Conservation (phyloP, 2,888 invertebrate species). For the Mantis religiosa region DNA sequence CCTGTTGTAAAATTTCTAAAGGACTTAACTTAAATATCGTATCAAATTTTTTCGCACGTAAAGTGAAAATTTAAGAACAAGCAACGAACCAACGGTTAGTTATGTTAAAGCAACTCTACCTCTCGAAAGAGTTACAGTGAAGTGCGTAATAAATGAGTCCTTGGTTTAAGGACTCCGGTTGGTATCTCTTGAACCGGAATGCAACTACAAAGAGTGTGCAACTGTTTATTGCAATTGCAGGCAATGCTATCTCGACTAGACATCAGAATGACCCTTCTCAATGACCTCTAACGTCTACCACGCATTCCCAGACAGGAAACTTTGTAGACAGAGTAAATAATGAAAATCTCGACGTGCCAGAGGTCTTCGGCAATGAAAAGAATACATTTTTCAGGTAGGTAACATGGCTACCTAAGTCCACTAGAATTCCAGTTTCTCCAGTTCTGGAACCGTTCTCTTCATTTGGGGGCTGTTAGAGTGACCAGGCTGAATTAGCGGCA, state of each 20-base stretch:
- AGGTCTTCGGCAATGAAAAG: background rate
- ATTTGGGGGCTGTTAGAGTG: no score
- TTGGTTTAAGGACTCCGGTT: no score
- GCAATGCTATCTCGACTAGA: background rate
- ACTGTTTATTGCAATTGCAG: background rate
- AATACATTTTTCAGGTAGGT: background rate
- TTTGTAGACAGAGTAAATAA: background rate
- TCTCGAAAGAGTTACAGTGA: no score
- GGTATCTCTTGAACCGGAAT: background rate
- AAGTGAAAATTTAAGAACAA: no score
- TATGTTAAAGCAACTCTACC: no score
- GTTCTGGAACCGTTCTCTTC: no score
- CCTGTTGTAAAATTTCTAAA: no score
- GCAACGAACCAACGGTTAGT: no score
- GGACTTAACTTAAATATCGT: no score
- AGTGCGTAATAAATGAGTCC: no score
- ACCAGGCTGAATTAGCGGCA: no score
- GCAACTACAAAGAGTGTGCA: background rate
- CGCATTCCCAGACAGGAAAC: background rate
- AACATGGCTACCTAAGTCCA: background rate
- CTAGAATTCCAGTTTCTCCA: background rate
- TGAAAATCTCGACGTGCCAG: background rate
- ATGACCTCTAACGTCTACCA: background rate
- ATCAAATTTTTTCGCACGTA: no score
- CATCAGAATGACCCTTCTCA: background rate